Evolutionary conservation across 2,113 vertebrate species (phyloP), one percentile per base, ranked within the genome.

Genomic region (Eurypyga helias): DNA sequence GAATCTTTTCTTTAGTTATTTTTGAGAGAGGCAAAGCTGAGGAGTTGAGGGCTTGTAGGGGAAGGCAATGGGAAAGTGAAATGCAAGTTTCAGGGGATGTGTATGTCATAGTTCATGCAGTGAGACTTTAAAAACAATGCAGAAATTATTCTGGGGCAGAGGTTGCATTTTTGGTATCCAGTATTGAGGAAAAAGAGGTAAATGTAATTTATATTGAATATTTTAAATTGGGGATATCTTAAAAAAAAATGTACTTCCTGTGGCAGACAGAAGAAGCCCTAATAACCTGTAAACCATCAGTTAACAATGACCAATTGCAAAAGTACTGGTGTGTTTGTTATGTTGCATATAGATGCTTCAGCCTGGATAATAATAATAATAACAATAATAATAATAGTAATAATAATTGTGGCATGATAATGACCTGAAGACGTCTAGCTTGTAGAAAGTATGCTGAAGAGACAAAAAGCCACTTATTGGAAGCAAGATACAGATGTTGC

Each of bases 101-200:
- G 9, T 72, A 23, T 84, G 66, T 58, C 16, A 25, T 6, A 33
- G 43, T 5, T 25, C 21, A 49, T 0, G 7, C 6, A 61, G 31
- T 2, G 26, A 11, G 4, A 17, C 7, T 18, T 65, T 6, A 6
- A 10, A 5, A 17, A 38, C 12, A 78, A 84, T 21, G 1, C 10
- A 77, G 45, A 73, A 90, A 25, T 3, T 84, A 6, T 51, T 73
- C 16, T 60, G 36, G 38, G 13, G 13, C 18, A 76, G 11, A 66
- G 3, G 1, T 12, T 77, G 4, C 7, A 38, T 34, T 61, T 73
- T 73, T 78, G 6, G 4, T 77, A 61, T 25, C 6, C 12, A 73
- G 3, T 6, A 51, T 11, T 0, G 0, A 83, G 12, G 6, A 34
- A 54, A 57, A 60, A 76, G 11, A 57, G 17, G 9, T 52, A 65